Conservation (phyloP, 1,140 invertebrate species). For the Heliconius hewitsoni region DNA sequence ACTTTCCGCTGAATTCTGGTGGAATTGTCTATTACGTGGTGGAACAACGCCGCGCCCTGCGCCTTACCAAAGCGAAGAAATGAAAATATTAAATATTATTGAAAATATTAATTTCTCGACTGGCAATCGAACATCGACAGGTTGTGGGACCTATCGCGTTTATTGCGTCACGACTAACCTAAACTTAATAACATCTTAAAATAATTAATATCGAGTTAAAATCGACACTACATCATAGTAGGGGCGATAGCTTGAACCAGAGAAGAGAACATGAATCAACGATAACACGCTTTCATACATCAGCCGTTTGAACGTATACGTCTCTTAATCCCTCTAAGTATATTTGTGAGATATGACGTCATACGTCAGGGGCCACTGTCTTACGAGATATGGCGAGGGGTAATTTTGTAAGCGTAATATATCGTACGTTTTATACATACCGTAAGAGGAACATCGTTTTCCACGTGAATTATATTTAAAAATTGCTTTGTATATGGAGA, state of each 20-base stretch:
- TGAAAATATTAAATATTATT: too few relatives aligned
- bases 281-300: constrained; percentile 56
- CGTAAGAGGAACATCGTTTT: constrained; percentile 25
- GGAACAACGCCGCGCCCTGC: too few relatives aligned
- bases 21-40: too few relatives aligned
- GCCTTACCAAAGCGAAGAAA: too few relatives aligned
- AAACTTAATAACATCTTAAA: too few relatives aligned
- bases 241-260: constrained; percentile 31
- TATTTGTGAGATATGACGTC: constrained; percentile 66
- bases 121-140: too few relatives aligned
- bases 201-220: too few relatives aligned
- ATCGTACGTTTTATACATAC: constrained; percentile 35
- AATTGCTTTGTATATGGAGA: constrained; percentile 38
- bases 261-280: constrained; percentile 53
- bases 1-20: too few relatives aligned
- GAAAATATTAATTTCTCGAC: too few relatives aligned
- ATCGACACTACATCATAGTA: constrained; percentile 20
- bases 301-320: constrained; percentile 54
- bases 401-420: constrained; percentile 49
- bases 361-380: constrained; percentile 63
- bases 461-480: constrained; percentile 32
- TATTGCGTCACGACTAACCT: too few relatives aligned
- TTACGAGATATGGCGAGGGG: constrained; percentile 52
- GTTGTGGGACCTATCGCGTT: too few relatives aligned
- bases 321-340: constrained; percentile 67